Evolutionary conservation across 2,797 vertebrate species (phyloP), one percentile per base, ranked within the genome.

Genomic region (Heterohyrax brucei): DNA sequence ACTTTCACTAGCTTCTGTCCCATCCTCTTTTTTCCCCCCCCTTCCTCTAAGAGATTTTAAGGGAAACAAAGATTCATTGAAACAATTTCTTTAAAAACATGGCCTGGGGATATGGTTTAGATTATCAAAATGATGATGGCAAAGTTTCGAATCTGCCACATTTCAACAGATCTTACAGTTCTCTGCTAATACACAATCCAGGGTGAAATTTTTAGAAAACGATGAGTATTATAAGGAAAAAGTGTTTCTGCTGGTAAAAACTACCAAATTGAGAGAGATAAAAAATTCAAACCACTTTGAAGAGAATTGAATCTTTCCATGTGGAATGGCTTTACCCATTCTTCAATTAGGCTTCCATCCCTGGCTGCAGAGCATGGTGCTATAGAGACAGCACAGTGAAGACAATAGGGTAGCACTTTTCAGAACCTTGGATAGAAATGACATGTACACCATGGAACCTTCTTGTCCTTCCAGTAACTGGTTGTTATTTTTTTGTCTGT

Each of bases 401-500:
- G 94, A 98, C 61, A 95, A 76, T 78, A 75, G 88, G 95, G 96
- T 95, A 97, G 95, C 92, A 26, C 84, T 97, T 97, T 96, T 98
- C 14, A 0, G 90, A 97, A 97, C 83, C 28, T 26, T 62, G 96
- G 96, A 84, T 96, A 97, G 97, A 98, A 98, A 98, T 97, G 96
- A 98, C 96, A 98, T 56, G 83, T 88, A 93, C 1, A 0, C 96
- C 10, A 0, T 0, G 56, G 91, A 98, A 97, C 94, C 97, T 97
- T 98, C 98, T 96, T 95, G 97, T 98, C 97, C 89, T 82, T 95
- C 95, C 87, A 97, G 96, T 97, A 98, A 97, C 97, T 97, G 95
- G 88, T 26, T 62, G 59, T 64, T 87, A 13, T 61, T 66, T 33
- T 80, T 50, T 89, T 24, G 50, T 62, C 83, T 59, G 5, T 59